Conservation (phyloP, 2,113 vertebrate genomes). For the Chauna torquata region DNA sequence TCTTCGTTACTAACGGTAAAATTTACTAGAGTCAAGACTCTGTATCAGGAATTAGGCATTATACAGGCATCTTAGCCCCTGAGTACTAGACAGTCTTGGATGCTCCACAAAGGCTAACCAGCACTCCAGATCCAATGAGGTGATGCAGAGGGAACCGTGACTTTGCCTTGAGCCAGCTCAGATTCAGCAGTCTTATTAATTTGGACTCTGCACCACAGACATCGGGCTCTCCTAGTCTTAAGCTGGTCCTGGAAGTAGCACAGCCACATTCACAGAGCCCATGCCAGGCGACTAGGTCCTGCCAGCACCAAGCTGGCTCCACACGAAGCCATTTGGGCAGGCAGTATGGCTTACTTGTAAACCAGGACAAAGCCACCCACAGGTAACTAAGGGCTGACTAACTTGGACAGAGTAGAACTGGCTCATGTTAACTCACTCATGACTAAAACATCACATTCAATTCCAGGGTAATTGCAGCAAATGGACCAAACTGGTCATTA, state of each 20-base stretch:
- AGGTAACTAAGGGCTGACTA: constrained; percentile 49
- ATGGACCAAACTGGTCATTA: neutral
- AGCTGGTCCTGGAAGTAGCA: constrained; percentile 27
- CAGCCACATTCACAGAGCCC: neutral
- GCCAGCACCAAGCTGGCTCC: constrained; percentile 4
- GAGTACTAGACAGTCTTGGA: neutral
- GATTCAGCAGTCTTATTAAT: neutral
- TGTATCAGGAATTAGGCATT: neutral
- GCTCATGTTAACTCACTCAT: neutral
- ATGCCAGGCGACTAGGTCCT: neutral
- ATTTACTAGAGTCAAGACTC: neutral
- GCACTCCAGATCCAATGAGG: neutral
- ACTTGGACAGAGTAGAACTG: neutral
- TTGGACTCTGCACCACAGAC: constrained; percentile 12
- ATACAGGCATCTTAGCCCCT: neutral
- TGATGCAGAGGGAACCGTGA: neutral
- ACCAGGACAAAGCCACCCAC: constrained; percentile 52
- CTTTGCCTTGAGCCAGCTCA: neutral
- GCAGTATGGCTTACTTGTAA: constrained; percentile 2
- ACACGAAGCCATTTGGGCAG: constrained; percentile 3
- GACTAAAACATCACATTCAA: neutral
- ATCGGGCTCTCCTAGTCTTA: neutral
- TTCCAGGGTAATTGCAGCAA: constrained; percentile 28
- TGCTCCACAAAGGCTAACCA: neutral
- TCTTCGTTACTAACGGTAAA: neutral